These are phyloP conservation scores for Phalacrocorax carbo DNA, from an alignment of 2,113 vertebrate genomes.

Conservation along the genomic window DNA sequence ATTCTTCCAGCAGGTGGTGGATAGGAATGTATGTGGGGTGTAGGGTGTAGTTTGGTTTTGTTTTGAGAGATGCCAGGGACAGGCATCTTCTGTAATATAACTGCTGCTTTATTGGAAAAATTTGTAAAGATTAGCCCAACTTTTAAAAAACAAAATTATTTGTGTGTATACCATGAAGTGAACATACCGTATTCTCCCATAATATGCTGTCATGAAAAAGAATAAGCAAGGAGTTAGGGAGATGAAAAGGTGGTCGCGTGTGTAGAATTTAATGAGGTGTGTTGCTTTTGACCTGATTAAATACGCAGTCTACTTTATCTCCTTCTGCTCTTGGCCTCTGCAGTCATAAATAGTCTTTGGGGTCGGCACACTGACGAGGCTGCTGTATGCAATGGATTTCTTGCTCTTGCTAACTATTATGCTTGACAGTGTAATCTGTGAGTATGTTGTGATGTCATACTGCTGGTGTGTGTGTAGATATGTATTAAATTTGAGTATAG, in stretches of 20 bases:
- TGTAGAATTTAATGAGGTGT: neutral
- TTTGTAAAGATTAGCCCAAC: neutral
- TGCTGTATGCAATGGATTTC: constrained; percentile 22
- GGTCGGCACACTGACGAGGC: neutral
- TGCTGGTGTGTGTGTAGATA: neutral
- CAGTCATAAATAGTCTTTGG: constrained; percentile 34
- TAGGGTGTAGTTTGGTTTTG: neutral
- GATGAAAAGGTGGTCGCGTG: neutral
- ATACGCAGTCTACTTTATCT: neutral
- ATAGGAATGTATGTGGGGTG: neutral
- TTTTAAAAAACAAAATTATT: constrained; percentile 3
- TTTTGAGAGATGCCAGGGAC: neutral
- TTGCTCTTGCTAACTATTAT: constrained; percentile 1
- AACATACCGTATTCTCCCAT: neutral
- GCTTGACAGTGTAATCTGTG: constrained; percentile 43
- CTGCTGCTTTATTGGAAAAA: neutral
- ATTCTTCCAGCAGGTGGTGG: neutral
- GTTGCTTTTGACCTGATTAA: constrained; percentile 45
- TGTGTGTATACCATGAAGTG: neutral
- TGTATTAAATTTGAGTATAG: neutral
- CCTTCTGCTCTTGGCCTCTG: neutral
- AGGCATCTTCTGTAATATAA: neutral
- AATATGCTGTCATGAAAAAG: neutral
- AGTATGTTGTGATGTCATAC: neutral
- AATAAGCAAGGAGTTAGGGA: neutral